Percentiles rank a stretch among this genome's conserved stretches.
Evolutionary conservation across 2,888 invertebrate genomes (phyloP).

Genomic region (Prenolepis imparis): DNA sequence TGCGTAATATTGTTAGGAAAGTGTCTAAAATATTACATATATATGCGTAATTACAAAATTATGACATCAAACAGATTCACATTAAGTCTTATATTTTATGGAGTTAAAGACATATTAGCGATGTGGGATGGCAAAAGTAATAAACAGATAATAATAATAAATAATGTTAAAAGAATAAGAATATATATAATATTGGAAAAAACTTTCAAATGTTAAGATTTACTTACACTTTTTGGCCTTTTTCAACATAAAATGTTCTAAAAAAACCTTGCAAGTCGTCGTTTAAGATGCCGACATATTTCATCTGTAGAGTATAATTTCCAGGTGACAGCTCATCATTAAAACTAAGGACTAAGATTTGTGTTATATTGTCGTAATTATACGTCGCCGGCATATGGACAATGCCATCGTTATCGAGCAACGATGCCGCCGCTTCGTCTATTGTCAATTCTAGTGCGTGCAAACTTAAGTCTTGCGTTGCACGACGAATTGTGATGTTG

Average conservation of each 20-base stretch:
- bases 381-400: constrained; percentile 30
- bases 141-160: not conserved
- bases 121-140: not conserved
- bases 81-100: not conserved
- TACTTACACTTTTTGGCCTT: constrained; percentile 84
- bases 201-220: not conserved
- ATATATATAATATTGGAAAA: not conserved
- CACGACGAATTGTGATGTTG: constrained; percentile 59
- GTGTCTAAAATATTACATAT: not conserved
- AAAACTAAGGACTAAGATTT: constrained; percentile 49
- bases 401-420: not conserved
- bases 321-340: constrained; percentile 67
- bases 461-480: constrained; percentile 54
- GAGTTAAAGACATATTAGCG: not conserved
- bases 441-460: constrained; percentile 47
- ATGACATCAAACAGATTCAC: not conserved
- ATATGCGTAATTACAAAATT: not conserved
- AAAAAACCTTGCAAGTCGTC: constrained; percentile 90
- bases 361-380: constrained; percentile 40
- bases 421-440: constrained; percentile 40
- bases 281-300: constrained; percentile 88
- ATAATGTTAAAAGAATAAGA: not conserved
- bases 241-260: constrained; percentile 88
- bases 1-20: not conserved
- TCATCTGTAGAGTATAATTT: constrained; percentile 87